Evolutionary conservation across 2,797 vertebrate genomes (phyloP), one percentile per base, ranked within the genome.

Genomic region (Pseudomugil gertrudae): DNA sequence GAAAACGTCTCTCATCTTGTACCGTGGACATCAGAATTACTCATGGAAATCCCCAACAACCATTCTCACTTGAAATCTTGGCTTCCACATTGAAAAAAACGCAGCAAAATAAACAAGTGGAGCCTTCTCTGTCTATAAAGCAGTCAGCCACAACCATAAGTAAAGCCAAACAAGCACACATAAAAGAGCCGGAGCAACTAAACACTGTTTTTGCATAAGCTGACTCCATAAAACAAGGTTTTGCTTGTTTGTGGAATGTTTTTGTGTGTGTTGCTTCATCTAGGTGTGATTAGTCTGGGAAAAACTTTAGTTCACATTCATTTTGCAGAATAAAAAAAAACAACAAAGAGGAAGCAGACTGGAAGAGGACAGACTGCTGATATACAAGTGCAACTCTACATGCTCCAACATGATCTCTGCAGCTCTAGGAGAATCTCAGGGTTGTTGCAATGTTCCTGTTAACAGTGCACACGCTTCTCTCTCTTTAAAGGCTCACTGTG

Each of bases 371-470:
- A 59, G 59, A 30, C 62, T 43, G 66, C 62, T 73, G 77, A 76
- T 65, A 78, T 69, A 69, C 0, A 60, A 75, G 66, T 36, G 21
- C 62, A 72, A 29, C 29, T 72, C 63, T 84, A 65, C 89, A 91
- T 85, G 85, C 81, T 86, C 56, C 45, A 52, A 90, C 88, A 89
- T 66, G 89, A 84, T n/a, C n/a, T 47, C 72, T 68, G 61, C 36
- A 60, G 55, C 69, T 71, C 57, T 78, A 75, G 75, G 73, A 83
- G 87, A 84, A 66, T 45, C 59, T 32, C 24, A 64, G 35, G 15
- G 63, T 45, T 63, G 57, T 73, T 69, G 62, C 72, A 78, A 71
- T 45, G 72, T 75, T 67, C 53, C 47, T 33, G 19, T 7, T 61
- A 74, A 66, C n/a, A 43, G 81, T 80, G 76, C 47, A 74, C 78